Evolutionary conservation across 2,797 vertebrate species (phyloP).

Genomic region (Enteromius unitaeniatus): DNA sequence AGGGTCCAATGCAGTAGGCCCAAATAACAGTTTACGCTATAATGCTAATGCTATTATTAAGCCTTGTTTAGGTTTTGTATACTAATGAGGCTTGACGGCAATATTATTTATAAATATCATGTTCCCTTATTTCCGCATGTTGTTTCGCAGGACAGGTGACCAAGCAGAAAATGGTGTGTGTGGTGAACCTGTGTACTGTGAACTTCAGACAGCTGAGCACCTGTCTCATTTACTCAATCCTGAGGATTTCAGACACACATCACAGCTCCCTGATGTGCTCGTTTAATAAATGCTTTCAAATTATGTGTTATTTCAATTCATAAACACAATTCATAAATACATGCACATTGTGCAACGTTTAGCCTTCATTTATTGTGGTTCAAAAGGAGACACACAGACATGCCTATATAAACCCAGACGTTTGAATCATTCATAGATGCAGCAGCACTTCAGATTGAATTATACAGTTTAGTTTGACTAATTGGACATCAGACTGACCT

Average conservation of each 20-base stretch:
- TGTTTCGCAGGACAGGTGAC: background rate
- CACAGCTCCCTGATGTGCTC: background rate
- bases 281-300: background rate
- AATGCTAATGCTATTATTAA: background rate
- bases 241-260: background rate
- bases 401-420: background rate
- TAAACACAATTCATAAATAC: background rate
- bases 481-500: background rate
- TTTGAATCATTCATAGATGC: background rate
- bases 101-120: background rate
- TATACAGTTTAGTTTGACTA: background rate
- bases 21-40: background rate
- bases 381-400: background rate
- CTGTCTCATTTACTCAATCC: background rate
- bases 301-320: background rate
- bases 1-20: background rate
- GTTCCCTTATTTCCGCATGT: background rate
- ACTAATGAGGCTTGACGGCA: background rate
- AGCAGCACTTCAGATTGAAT: background rate
- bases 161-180: background rate
- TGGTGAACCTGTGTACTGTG: slow-evolving; percentile 7
- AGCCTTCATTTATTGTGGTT: background rate
- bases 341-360: background rate
- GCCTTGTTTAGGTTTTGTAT: background rate
- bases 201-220: background rate